Evolutionary conservation across 2,888 invertebrate species (phyloP).

Genomic region (Trilocha varians): DNA sequence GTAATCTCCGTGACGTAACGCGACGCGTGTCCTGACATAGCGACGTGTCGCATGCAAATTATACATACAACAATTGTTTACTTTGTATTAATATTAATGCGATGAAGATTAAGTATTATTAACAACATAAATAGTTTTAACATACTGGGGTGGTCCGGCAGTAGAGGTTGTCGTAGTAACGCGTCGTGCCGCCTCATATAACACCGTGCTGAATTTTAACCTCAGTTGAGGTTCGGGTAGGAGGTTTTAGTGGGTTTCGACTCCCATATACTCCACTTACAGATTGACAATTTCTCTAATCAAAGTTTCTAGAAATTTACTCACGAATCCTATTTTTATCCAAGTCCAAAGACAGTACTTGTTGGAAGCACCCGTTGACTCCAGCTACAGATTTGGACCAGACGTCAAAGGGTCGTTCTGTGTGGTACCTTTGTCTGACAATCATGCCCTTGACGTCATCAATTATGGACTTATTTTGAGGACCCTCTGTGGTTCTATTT

Average conservation of each 20-base stretch:
- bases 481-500: conserved; percentile 32
- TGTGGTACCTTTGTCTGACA: conserved; percentile 47
- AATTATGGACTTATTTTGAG: conserved; percentile 13
- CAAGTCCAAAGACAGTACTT: conserved; percentile 46
- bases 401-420: conserved; percentile 47
- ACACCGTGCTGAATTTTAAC: too few species aligned
- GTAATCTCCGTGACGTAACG: conserved; percentile 47
- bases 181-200: too few species aligned
- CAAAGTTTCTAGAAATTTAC: too few species aligned
- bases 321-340: conserved; percentile 44
- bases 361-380: conserved; percentile 49
- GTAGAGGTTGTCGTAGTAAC: too few species aligned
- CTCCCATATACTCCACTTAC: too few species aligned
- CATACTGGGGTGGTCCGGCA: too few species aligned
- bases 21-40: conserved; percentile 33
- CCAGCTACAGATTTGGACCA: conserved; percentile 49
- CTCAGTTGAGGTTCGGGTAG: too few species aligned
- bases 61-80: conserved; percentile 8
- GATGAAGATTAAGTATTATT: background rate
- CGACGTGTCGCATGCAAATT: conserved; percentile 42
- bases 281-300: too few species aligned
- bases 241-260: too few species aligned
- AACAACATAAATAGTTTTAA: too few species aligned
- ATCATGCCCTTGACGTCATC: conserved; percentile 27
- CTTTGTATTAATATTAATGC: background rate